Conservation (phyloP, 2,797 vertebrate genomes). For the Gephyroberyx darwinii region DNA sequence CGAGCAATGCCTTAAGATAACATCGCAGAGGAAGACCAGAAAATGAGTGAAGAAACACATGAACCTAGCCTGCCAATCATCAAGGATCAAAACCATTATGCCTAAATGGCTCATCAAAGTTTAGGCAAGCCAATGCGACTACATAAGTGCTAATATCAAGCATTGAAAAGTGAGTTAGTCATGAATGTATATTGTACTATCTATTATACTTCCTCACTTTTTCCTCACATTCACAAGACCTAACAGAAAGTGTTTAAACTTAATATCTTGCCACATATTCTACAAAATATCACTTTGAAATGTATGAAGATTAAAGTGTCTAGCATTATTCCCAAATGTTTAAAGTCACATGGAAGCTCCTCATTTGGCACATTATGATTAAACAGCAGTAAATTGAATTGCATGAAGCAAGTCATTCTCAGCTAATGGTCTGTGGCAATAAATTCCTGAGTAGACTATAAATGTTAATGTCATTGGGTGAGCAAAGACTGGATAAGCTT, state of each 20-base stretch:
- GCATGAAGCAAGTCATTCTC: background rate
- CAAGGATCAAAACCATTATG: conserved; percentile 1
- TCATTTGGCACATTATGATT: background rate
- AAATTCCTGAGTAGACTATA: too few relatives aligned
- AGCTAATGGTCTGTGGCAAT: too few relatives aligned
- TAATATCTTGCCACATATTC: background rate
- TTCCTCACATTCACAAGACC: background rate
- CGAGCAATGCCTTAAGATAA: conserved; percentile 5
- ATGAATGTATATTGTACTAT: too few relatives aligned
- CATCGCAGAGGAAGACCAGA: background rate
- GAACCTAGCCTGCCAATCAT: background rate
- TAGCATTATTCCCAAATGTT: conserved; percentile 9
- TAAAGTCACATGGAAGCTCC: conserved; percentile 1
- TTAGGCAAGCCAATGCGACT: background rate
- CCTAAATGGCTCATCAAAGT: background rate
- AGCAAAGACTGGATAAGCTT: background rate
- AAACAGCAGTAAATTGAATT: background rate
- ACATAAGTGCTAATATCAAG: background rate
- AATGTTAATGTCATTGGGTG: background rate
- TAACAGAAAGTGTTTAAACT: too few relatives aligned
- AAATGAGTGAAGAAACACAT: background rate
- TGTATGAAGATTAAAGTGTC: conserved; percentile 8
- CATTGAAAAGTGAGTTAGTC: background rate
- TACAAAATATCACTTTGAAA: conserved; percentile 3
- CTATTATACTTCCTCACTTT: too few relatives aligned